These are phyloP conservation scores for Xylota sylvarum DNA, from an alignment of 2,888 invertebrate species.

Conservation along the genomic window DNA sequence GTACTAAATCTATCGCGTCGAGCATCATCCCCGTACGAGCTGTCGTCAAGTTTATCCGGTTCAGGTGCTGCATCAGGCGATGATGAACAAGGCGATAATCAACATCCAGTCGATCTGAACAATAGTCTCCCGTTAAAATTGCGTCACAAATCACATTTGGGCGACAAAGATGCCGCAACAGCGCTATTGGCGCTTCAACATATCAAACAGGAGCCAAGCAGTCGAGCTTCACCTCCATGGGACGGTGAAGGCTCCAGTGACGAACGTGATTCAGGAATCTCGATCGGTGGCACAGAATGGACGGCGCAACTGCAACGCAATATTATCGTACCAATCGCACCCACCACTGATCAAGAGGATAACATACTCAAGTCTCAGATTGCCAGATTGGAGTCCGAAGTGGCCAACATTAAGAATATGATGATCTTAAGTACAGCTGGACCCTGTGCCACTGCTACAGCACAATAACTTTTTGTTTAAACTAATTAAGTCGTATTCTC, in stretches of 20 bases:
- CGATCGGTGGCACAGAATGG: conserved; percentile 87
- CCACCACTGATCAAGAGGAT: conserved; percentile 85
- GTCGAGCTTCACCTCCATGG: conserved; percentile 90
- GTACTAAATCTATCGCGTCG: conserved; percentile 90
- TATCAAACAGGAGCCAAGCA: conserved; percentile 93
- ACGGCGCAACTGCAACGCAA: conserved; percentile 82
- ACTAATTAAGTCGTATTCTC: too few relatives aligned
- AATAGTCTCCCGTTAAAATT: conserved; percentile 95
- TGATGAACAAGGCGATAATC: conserved; percentile 84
- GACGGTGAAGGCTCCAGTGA: conserved; percentile 96
- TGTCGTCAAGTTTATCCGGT: conserved; percentile 89
- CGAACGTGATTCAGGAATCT: conserved; percentile 95
- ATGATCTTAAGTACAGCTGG: conserved; percentile 87
- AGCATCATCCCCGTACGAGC: conserved; percentile 91
- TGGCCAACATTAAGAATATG: conserved; percentile 94
- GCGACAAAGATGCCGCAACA: conserved; percentile 94
- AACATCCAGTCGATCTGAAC: conserved; percentile 87
- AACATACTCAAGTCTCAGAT: conserved; percentile 94
- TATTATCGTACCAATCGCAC: conserved; percentile 76
- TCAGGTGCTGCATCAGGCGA: conserved; percentile 86
- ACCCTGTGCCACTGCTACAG: conserved; percentile 68
- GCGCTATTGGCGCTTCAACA: conserved; percentile 93
- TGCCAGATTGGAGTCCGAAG: conserved; percentile 95
- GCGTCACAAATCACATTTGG: conserved; percentile 95
- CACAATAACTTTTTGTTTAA: conserved; percentile 40